Conservation (phyloP, 2,797 vertebrate genomes). For the Brotula barbata region DNA sequence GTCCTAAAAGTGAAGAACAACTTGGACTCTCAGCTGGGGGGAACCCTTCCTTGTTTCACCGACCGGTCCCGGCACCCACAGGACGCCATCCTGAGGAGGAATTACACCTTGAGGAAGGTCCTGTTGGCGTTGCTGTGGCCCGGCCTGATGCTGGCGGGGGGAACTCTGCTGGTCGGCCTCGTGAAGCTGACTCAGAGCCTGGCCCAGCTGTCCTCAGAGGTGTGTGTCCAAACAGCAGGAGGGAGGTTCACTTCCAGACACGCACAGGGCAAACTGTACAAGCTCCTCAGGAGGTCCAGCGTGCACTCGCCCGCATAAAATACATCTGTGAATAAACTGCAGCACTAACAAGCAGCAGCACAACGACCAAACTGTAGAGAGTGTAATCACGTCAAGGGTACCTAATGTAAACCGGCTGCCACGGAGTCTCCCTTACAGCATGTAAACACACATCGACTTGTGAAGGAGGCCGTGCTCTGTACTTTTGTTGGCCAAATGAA, state of each 20-base stretch:
- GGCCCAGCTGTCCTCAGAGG: conserved; percentile 69
- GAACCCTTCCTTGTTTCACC: conserved; percentile 68
- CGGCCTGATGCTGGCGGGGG: conserved; percentile 79
- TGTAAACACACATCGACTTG: not conserved
- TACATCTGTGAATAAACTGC: not conserved
- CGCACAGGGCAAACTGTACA: conserved; percentile 58
- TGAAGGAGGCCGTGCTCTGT: not conserved
- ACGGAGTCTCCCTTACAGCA: not conserved
- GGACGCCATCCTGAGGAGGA: conserved; percentile 75
- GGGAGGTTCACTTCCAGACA: conserved; percentile 9
- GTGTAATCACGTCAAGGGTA: not conserved
- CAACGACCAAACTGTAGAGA: not conserved
- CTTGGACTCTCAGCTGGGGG: conserved; percentile 63
- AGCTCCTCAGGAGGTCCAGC: conserved; percentile 52
- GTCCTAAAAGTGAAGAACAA: conserved; percentile 71
- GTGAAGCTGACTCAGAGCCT: conserved; percentile 83
- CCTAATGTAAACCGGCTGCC: not conserved
- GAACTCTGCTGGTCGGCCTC: conserved; percentile 80
- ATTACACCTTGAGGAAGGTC: conserved; percentile 63
- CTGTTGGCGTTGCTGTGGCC: conserved; percentile 83
- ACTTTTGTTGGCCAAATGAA: not conserved
- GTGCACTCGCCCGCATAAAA: conserved; percentile 42
- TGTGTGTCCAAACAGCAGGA: conserved; percentile 33
- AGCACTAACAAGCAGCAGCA: not conserved
- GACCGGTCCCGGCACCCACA: conserved; percentile 57